Conservation (phyloP, 2,797 vertebrate genomes). For the Cirrhinus mrigala region DNA sequence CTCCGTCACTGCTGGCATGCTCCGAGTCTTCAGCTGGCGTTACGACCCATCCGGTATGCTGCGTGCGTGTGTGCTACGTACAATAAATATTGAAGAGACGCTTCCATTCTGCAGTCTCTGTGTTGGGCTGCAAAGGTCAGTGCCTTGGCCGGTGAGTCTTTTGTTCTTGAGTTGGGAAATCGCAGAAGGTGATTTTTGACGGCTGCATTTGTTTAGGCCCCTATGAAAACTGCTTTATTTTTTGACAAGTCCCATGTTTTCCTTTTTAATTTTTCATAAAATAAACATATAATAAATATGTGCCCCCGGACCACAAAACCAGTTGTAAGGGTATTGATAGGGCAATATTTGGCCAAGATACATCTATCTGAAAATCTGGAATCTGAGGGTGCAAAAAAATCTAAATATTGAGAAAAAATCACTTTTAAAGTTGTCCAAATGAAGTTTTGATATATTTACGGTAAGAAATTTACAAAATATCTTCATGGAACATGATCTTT, state of each 20-base stretch:
- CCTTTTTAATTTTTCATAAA: not conserved
- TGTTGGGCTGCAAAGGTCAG: slow-evolving; percentile 67
- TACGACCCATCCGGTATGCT: slow-evolving; percentile 68
- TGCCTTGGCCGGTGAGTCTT: slow-evolving; percentile 56
- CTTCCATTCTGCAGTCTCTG: slow-evolving; percentile 58
- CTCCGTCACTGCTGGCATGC: slow-evolving; percentile 63
- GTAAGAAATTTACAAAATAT: no score
- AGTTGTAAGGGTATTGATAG: no score
- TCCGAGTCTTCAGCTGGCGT: slow-evolving; percentile 68
- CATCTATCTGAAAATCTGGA: no score
- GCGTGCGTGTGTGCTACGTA: slow-evolving; percentile 52
- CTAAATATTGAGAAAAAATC: no score
- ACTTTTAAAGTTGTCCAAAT: no score
- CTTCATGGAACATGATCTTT: no score
- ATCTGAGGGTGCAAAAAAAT: no score
- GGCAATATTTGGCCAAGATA: no score
- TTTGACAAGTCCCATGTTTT: not conserved
- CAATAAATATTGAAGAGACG: slow-evolving; percentile 57
- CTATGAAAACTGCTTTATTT: no score
- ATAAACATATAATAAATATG: no score
- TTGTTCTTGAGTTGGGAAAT: slow-evolving; percentile 51
- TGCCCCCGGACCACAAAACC: no score
- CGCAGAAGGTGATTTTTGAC: slow-evolving; percentile 14
- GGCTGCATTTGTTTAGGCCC: not conserved
- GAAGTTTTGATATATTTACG: no score